Base-by-base conservation (phyloP, 2,888 invertebrate genomes). In the Ditula angustiorana region DNA sequence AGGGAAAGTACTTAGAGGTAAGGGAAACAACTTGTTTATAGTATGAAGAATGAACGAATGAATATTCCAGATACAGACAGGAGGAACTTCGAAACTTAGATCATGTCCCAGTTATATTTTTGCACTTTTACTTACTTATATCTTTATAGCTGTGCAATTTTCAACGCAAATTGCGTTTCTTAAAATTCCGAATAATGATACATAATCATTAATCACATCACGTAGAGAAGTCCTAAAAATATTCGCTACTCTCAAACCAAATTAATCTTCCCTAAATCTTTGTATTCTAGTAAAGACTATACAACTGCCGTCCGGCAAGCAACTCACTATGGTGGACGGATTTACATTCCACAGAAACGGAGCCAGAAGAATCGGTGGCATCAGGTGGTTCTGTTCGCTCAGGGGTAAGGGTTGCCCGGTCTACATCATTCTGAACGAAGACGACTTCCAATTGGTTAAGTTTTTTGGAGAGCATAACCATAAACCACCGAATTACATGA, bases 401-500 rank as follows among this genome's bases (percentile, higher is more conserved):
- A 21, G 55, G 30, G n/a, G 28, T 16, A 46, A 30, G 23, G 65
- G 61, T 0, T 65, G 65, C 49, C 47, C 26, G 2, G 60, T 65
- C 13, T 65, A 49, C 41, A 49, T 61, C n/a, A 55, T 60, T 26
- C 37, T 65, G 23, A 49, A 60, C 19, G 60, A 65, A 37, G 30
- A 16, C 10, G 4, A 16, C 1, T 23, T 8, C 1, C 24, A 55
- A 41, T 49, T 28, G 1, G 37, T 16, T 57, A 55, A 50, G 35
- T 44, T 55, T 13, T 10, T 35, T 23, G 24, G 61, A 8, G 58
- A 55, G 1, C 77, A 77, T 55, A 74, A 71, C 33, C 77, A 77
- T 58, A 58, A 60, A 19, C 70, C 71, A 3, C 8, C 50, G 11
- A 53, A 41, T 5, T 73, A 60, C 28, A 26, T 67, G 4, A 57